Evolutionary conservation across 1,140 invertebrate species (phyloP), one percentile per base, ranked within the genome.

Genomic region (Musca domestica): DNA sequence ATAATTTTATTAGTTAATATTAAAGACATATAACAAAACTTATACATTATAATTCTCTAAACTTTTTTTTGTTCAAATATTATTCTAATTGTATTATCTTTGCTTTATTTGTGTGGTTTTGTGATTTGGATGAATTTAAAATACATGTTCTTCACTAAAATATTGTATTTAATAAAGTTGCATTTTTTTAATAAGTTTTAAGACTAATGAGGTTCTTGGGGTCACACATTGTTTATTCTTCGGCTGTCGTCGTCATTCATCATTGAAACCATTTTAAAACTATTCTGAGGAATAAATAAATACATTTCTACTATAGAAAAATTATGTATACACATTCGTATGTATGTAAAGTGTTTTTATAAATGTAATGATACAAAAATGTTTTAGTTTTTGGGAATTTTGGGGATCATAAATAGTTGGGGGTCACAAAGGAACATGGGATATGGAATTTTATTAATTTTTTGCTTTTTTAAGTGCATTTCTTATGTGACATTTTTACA

Each of bases 1-100:
- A 41, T 41, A 41, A 61, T 61, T 34, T 58, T 34, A 12, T 34
- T 58, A n/a, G 20, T 51, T 51, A 51, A 41, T 61, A 61, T 61
- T 61, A 41, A 61, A 61, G 56, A 61, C 56, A 61, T 61, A 61
- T 61, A 61, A 61, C 56, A 61, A 61, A 61, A 61, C 56, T 61
- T 61, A 61, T 41, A 41, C 9, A 61, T 41, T 61, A 61, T 19
- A 61, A 61, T 61, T 61, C 41, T 61, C 56, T 61, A 61, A 30
- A 61, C 56, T 34, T 19, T 19, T 48, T 48, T 10, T 58, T 58
- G 0, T 61, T 61, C 15, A 54, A 58, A 30, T 20, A 34, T 41
- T 54, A 54, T 41, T 41, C 34, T 41, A 41, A 10, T 41, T 41
- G 34, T 41, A 41, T 41, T 41, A 41, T 41, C 12, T 41, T 54